phyloP scores from a whole-genome alignment of 2,113 vertebrate genomes.

The Tachycineta bicolor region DNA sequence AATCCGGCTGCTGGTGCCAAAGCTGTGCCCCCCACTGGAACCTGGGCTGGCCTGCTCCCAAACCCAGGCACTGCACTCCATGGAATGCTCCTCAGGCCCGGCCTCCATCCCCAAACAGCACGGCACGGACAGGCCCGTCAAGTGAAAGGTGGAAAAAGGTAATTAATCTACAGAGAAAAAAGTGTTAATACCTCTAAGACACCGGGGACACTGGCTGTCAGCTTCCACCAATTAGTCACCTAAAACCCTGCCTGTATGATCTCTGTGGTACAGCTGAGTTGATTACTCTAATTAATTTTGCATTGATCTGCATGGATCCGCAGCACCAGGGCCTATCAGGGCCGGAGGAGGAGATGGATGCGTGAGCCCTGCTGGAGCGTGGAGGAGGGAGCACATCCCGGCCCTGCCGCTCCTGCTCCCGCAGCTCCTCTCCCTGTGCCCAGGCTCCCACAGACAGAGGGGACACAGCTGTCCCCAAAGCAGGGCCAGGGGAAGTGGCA shows the following conservation, averaged over 20 bases:
- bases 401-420: background rate
- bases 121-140: background rate
- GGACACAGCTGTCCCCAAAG: background rate
- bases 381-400: background rate
- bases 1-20: background rate
- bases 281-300: conserved; percentile 85
- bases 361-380: background rate
- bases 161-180: conserved; percentile 70
- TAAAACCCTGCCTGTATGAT: conserved; percentile 71
- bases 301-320: conserved; percentile 76
- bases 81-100: background rate
- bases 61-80: fast-evolving
- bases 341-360: conserved; percentile 53
- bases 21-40: background rate
- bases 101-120: background rate
- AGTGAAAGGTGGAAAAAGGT: conserved; percentile 61
- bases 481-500: background rate
- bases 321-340: conserved; percentile 55
- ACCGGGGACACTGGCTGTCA: conserved; percentile 73
- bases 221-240: conserved; percentile 80
- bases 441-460: fast-evolving
- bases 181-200: conserved; percentile 72
- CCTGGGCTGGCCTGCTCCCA: background rate
- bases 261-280: conserved; percentile 70
- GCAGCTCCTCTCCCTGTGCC: background rate